phyloP scores from a whole-genome alignment of 2,113 vertebrate species.

The Pongo abelii region DNA sequence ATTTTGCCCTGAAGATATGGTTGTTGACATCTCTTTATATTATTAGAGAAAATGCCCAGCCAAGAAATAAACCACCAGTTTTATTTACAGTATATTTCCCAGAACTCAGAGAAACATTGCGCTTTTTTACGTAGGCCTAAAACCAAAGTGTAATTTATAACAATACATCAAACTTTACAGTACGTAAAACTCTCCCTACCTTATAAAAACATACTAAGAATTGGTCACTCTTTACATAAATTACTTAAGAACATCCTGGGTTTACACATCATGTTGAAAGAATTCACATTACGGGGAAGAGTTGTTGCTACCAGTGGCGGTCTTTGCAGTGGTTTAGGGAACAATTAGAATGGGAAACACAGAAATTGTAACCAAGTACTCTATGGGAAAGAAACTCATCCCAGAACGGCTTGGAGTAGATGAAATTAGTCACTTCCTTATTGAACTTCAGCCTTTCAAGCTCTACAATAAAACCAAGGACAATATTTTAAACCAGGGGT shows the following conservation, averaged over 20 bases:
- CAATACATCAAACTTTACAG: conserved; percentile 56
- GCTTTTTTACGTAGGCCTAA: neutral
- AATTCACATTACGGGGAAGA: neutral
- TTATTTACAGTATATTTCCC: conserved; percentile 67
- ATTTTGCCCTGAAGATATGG: neutral
- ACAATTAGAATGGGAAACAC: neutral
- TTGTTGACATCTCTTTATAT: conserved; percentile 16
- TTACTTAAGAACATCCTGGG: neutral
- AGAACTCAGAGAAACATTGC: conserved; percentile 42
- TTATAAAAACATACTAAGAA: neutral
- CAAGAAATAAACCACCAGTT: conserved; percentile 26
- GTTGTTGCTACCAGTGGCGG: neutral
- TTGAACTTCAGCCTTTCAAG: neutral
- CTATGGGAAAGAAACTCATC: neutral
- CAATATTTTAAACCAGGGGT: too few relatives aligned
- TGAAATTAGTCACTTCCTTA: neutral
- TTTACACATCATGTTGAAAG: neutral
- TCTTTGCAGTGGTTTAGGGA: neutral
- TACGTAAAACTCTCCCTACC: conserved; percentile 48
- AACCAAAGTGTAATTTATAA: conserved; percentile 58
- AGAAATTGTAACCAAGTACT: neutral
- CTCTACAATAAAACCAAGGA: neutral
- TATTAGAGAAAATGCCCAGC: conserved; percentile 60
- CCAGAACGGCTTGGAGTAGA: neutral
- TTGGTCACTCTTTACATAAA: neutral